A percentile compares a stretch with the other conserved stretches of the same genome.
These are phyloP conservation scores for Columba livia DNA, from an alignment of 2,113 vertebrate species.

Conservation along the genomic window DNA sequence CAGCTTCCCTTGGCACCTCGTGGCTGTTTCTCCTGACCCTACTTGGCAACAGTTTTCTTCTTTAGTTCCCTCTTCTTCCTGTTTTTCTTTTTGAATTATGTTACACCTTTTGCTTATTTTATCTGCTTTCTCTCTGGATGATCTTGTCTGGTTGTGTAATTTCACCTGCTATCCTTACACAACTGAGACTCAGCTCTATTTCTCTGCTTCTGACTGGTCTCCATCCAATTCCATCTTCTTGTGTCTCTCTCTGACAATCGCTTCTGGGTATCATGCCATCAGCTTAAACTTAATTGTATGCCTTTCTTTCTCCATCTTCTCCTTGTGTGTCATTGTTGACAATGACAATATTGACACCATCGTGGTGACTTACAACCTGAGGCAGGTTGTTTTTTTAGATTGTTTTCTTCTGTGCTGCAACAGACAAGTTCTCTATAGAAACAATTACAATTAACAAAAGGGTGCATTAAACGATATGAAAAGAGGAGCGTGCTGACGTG, in stretches of 20 bases:
- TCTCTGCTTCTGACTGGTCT: constrained; percentile 20
- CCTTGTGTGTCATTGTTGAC: neutral
- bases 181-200: neutral
- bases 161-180: neutral
- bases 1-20: neutral
- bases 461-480: neutral
- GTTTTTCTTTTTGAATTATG: neutral
- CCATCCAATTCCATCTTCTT: constrained; percentile 31
- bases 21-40: neutral
- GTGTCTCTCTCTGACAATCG: constrained; percentile 54
- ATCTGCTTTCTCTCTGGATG: neutral
- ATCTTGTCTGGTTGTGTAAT: neutral
- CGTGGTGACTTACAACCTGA: constrained; percentile 11
- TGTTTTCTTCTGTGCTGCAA: constrained; percentile 15
- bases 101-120: neutral
- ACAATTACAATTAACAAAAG: neutral
- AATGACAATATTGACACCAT: constrained; percentile 54
- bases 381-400: constrained; percentile 18
- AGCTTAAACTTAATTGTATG: constrained; percentile 51
- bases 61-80: neutral
- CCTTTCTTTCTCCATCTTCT: constrained; percentile 47
- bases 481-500: neutral
- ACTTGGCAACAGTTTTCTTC: neutral
- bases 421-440: neutral
- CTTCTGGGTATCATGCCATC: constrained; percentile 58